A percentile compares a stretch with the other conserved stretches of the same genome.
These are phyloP conservation scores for Parauchenoglanis ngamensis DNA, from an alignment of 2,797 vertebrate species.

Conservation along the genomic window DNA sequence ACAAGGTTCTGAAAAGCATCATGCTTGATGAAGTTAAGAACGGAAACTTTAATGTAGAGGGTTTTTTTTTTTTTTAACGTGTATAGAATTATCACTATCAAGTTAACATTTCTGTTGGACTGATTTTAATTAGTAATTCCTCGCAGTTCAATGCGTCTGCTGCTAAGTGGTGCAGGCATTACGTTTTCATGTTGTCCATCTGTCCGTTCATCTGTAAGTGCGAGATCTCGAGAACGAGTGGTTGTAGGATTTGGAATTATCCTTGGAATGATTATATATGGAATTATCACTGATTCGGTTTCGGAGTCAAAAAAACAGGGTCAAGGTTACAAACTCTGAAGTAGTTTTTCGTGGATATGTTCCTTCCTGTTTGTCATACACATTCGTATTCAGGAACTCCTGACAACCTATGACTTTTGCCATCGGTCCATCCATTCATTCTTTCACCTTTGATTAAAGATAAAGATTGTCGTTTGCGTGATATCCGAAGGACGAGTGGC, in stretches of 20 bases:
- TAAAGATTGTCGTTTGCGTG: not conserved
- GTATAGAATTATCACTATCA: not conserved
- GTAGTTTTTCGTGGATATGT: not conserved
- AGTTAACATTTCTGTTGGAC: not conserved
- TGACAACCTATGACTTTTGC: not conserved
- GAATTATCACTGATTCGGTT: not conserved
- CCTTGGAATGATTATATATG: not conserved
- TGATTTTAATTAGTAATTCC: not conserved
- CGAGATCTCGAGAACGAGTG: no score
- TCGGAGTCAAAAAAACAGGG: not conserved
- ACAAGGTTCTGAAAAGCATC: not conserved
- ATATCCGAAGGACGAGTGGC: not conserved
- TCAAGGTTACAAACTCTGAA: not conserved
- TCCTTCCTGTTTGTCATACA: not conserved
- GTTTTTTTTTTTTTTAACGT: not conserved
- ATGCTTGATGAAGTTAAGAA: not conserved
- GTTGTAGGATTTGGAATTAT: no score
- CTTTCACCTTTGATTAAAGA: not conserved
- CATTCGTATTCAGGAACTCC: not conserved
- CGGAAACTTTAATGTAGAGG: not conserved
- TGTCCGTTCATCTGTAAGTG: not conserved
- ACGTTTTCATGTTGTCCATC: not conserved
- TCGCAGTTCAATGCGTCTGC: not conserved
- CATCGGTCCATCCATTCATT: not conserved
- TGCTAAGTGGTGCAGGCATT: not conserved